These are phyloP conservation scores for Catocala sponsa DNA, from an alignment of 2,888 invertebrate species.

Conservation along the genomic window DNA sequence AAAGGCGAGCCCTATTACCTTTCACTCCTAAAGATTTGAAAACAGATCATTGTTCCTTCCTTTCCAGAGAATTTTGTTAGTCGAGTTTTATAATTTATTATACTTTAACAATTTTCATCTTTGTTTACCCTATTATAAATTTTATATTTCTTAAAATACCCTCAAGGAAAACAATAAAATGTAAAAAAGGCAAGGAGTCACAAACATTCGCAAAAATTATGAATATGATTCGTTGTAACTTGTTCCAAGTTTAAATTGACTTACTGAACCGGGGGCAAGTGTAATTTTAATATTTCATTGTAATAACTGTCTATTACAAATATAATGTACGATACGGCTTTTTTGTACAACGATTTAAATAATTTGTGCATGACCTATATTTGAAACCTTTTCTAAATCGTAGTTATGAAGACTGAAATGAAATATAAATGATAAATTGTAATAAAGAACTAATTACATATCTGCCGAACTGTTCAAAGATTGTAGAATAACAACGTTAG, in stretches of 20 bases:
- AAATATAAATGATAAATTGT: constrained; percentile 5
- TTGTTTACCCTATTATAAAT: too few relatives aligned
- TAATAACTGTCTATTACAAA: too few relatives aligned
- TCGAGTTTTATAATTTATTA: too few relatives aligned
- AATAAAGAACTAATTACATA: constrained; percentile 6
- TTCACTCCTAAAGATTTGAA: constrained; percentile 3
- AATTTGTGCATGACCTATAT: background rate
- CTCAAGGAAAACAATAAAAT: too few relatives aligned
- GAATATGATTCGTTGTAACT: too few relatives aligned
- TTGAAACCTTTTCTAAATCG: background rate
- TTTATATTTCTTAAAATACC: too few relatives aligned
- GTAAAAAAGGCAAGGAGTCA: too few relatives aligned
- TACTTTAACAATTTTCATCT: too few relatives aligned
- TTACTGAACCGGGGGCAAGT: background rate
- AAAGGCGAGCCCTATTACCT: background rate
- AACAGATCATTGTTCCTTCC: background rate
- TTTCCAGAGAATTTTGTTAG: background rate
- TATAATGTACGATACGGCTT: too few relatives aligned
- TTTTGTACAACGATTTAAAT: too few relatives aligned
- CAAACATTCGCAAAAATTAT: too few relatives aligned
- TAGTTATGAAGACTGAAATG: background rate
- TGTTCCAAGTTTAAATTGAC: constrained; percentile 1
- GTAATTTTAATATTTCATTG: too few relatives aligned
- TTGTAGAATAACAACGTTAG: constrained; percentile 9
- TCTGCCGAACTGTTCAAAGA: background rate